Conservation (phyloP, 1,140 invertebrate species). For the Halyomorpha halys region DNA sequence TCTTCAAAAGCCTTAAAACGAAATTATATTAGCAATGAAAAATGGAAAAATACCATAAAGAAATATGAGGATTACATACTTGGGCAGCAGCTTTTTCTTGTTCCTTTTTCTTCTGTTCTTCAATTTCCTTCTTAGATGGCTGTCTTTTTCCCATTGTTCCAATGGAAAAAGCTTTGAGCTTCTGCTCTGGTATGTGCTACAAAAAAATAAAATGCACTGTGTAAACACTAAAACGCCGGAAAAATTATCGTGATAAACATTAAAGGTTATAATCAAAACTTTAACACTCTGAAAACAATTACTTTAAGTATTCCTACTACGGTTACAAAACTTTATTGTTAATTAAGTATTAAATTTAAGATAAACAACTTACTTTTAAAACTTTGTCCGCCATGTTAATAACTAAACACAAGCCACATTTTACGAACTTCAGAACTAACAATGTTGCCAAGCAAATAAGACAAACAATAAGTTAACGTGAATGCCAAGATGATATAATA, state of each 20-base stretch:
- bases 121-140: slow-evolving; percentile 74
- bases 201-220: background rate
- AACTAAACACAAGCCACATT: slow-evolving; percentile 10
- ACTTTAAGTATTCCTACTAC: background rate
- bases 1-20: slow-evolving; percentile 76
- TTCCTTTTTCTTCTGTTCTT: slow-evolving; percentile 79
- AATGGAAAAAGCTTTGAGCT: slow-evolving; percentile 72
- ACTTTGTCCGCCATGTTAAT: slow-evolving; percentile 47
- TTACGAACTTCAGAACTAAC: background rate
- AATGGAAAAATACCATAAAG: background rate
- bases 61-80: slow-evolving; percentile 35
- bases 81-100: slow-evolving; percentile 75
- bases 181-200: slow-evolving; percentile 59
- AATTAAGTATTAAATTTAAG: background rate
- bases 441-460: background rate
- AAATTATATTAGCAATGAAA: background rate
- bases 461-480: too few species aligned
- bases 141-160: slow-evolving; percentile 69
- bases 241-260: background rate
- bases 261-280: background rate
- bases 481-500: too few species aligned
- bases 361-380: slow-evolving; percentile 24
- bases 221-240: slow-evolving; percentile 3
- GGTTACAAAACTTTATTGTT: background rate
- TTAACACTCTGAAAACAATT: background rate